Conservation (phyloP, 1,140 invertebrate genomes). For the Drosophila yakuba region DNA sequence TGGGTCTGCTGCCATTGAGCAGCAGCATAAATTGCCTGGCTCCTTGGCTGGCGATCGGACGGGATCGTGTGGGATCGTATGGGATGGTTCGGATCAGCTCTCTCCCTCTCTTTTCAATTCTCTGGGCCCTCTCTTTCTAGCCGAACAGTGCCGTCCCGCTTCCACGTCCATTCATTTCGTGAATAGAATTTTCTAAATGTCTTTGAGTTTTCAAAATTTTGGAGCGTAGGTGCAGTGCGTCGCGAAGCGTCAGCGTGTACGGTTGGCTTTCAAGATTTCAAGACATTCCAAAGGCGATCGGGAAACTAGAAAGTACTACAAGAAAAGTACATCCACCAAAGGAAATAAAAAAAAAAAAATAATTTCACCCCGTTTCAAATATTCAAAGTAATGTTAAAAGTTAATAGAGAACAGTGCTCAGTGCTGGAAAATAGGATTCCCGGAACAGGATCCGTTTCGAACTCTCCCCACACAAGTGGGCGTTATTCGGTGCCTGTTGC, state of each 20-base stretch:
- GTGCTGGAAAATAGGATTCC: slow-evolving; percentile 5
- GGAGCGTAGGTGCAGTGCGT: slow-evolving; percentile 84
- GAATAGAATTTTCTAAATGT: slow-evolving; percentile 79
- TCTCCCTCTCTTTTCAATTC: slow-evolving; percentile 28
- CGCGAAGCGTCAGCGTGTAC: slow-evolving; percentile 80
- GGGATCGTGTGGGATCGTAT: slow-evolving; percentile 28
- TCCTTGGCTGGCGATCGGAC: slow-evolving; percentile 47
- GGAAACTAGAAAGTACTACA: not conserved
- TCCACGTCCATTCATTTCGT: slow-evolving; percentile 54
- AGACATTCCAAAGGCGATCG: slow-evolving; percentile 2
- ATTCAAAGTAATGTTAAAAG: not conserved
- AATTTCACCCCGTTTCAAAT: not conserved
- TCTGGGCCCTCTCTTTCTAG: slow-evolving; percentile 14
- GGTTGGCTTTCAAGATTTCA: slow-evolving; percentile 52
- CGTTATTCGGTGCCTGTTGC: slow-evolving; percentile 56
- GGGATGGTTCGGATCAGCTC: slow-evolving; percentile 36
- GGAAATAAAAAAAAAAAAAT: slow-evolving; percentile 10
- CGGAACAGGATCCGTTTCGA: slow-evolving; percentile 22
- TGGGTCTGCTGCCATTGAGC: slow-evolving; percentile 65
- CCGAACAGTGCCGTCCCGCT: slow-evolving; percentile 27
- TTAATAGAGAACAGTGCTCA: not conserved
- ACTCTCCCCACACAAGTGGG: slow-evolving; percentile 53
- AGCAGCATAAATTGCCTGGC: slow-evolving; percentile 73
- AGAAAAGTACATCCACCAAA: not conserved
- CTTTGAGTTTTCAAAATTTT: slow-evolving; percentile 83